A percentile compares a stretch with the other conserved stretches of the same genome.
Evolutionary conservation across 2,113 vertebrate species (phyloP).

Genomic region (Catagonus wagneri): DNA sequence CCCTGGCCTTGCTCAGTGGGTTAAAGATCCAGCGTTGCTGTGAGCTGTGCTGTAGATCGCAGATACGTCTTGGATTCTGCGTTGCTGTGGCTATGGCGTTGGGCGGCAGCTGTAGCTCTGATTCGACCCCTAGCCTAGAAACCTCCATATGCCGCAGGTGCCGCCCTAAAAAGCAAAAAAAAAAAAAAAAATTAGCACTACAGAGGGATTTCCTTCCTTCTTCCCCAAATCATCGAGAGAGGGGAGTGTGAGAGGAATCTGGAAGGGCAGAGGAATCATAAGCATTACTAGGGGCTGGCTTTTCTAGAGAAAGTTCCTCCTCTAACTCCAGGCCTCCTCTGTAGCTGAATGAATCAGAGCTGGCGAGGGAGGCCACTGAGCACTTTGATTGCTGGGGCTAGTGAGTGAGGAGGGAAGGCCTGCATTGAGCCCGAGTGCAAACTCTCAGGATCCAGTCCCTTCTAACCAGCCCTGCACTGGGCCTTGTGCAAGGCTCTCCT

Average conservation of each 20-base stretch:
- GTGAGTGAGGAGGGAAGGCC: not conserved
- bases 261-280: slow-evolving; percentile 21
- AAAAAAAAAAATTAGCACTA: not conserved
- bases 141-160: too few species aligned
- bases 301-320: slow-evolving; percentile 46
- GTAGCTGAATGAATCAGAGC: slow-evolving; percentile 40
- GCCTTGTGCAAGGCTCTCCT: slow-evolving; percentile 6
- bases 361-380: not conserved
- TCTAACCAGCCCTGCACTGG: not conserved
- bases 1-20: too few species aligned
- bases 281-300: not conserved
- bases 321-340: slow-evolving; percentile 23
- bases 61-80: too few species aligned
- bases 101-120: too few species aligned
- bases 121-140: too few species aligned
- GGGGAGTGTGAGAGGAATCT: not conserved
- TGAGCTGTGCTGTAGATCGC: too few species aligned
- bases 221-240: not conserved
- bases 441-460: not conserved
- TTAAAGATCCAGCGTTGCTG: too few species aligned
- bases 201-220: not conserved
- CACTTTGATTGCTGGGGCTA: slow-evolving; percentile 10
- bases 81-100: too few species aligned
- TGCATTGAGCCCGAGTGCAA: not conserved
- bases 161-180: too few species aligned